Evolutionary conservation across 2,888 invertebrate species (phyloP), one percentile per base, ranked within the genome.

Genomic region (Lacanobia wlatinum): DNA sequence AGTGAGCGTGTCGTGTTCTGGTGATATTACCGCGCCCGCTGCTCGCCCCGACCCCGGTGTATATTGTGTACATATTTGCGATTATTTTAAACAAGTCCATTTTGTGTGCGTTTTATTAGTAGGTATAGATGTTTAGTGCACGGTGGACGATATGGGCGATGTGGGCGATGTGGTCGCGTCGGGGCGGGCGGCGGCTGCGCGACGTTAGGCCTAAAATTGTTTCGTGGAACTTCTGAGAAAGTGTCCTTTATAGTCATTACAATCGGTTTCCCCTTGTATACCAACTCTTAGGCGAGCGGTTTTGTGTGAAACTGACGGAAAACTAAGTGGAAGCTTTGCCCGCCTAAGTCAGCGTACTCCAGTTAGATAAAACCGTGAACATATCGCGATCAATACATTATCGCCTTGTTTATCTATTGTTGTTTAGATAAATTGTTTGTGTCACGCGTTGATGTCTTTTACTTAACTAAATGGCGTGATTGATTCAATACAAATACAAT

Each of bases 1-100:
- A 91, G 95, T 94, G 95, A 95, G 95, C 94, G 94, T 93, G 93
- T 90, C 92, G 95, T 95, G 95, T 95, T 93, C 90, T 91, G 92
- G 93, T 93, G 93, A 93, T 93, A 93, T 92, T 92, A 89, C 83
- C 85, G 84, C 81, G 83, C 78, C 83, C 85, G 82, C 82, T 74
- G 80, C 86, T 87, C 88, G 86, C 85, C 88, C 88, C 87, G 87
- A 87, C 89, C 61, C 59, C 70, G 81, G 85, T 90, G 90, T 92
- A 90, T 84, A 91, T 91, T 91, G 94, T 95, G 95, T 95, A 95
- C 90, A 95, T 95, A 95, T 91, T 91, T 89, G 88, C 88, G 86
- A 90, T 89, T 88, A 88, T 90, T 90, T 90, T 88, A 86, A 90
- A 89, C 85, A 89, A 89, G 90, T 91, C 91, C 90, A 90, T 91